Percentiles rank a stretch among this genome's conserved stretches.
Conservation (phyloP, 2,888 invertebrate genomes). For the Alitta virens region DNA sequence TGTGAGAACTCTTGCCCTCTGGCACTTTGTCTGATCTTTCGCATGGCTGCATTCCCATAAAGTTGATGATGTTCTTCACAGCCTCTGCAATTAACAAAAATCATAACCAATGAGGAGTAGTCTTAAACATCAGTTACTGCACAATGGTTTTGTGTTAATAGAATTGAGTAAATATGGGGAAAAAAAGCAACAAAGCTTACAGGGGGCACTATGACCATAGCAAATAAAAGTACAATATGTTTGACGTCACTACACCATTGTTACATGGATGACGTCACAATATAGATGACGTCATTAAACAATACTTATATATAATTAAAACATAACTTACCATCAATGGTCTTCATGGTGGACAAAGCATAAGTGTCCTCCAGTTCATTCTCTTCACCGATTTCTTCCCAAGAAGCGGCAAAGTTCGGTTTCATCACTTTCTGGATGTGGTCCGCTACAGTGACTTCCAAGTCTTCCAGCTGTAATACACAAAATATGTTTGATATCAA, state of each 20-base stretch:
- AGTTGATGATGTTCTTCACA: slow-evolving; percentile 77
- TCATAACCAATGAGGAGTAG: too few species aligned
- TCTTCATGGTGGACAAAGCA: slow-evolving; percentile 75
- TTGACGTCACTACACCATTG: too few species aligned
- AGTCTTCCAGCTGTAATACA: slow-evolving; percentile 74
- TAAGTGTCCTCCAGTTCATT: slow-evolving; percentile 89
- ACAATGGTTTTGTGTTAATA: too few species aligned
- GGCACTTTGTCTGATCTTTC: slow-evolving; percentile 81
- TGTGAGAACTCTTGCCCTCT: slow-evolving; percentile 78
- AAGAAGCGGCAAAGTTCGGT: slow-evolving; percentile 75
- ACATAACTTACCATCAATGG: slow-evolving; percentile 65
- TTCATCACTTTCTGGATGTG: slow-evolving; percentile 78
- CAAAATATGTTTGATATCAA: too few species aligned
- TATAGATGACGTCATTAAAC: too few species aligned
- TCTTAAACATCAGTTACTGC: too few species aligned
- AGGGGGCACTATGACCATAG: too few species aligned
- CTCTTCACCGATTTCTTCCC: slow-evolving; percentile 70
- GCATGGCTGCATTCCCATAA: slow-evolving; percentile 80
- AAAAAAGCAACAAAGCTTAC: too few species aligned
- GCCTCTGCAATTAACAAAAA: slow-evolving; percentile 68
- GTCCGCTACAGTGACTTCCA: slow-evolving; percentile 81
- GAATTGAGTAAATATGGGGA: too few species aligned
- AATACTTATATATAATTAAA: too few species aligned
- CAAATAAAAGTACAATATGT: too few species aligned
- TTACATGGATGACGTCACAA: too few species aligned